Base-by-base conservation (phyloP, 2,888 invertebrate species). In the Rhaphigaster nebulosa region DNA sequence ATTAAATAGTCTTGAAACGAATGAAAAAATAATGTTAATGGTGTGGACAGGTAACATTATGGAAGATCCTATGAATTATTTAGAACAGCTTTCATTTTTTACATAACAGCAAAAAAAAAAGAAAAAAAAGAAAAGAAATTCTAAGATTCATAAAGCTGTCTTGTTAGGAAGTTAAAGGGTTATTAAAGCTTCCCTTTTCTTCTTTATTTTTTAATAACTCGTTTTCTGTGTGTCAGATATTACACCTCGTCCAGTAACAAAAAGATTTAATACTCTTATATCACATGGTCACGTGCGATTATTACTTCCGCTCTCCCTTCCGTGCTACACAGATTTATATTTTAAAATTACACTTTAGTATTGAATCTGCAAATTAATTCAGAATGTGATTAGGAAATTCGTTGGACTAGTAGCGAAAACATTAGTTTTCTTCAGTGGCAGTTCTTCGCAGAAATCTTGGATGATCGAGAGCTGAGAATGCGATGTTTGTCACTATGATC, bases 111-210 rank as follows among this genome's bases (percentile, higher is more conserved):
- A 23, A 10, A 26, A 56, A 56, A 54, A 20, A 54, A 54, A 52
- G 45, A 45, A 2, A 56, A 56, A 56, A 56, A 20, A 3, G 5
- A 34, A 34, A 38, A 38, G 13, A 38, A 54, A 45, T 41, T 54
- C 10, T 54, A 87, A 52, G 50, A 87, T 87, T 52, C 50, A 87
- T 87, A 87, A 87, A 54, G 87, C 87, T 87, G 50, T 87, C 87
- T 87, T 54, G 52, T 54, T 87, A 50, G 87, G 87, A 8, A 13
- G 50, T 34, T n/a, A 20, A 34, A 54, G 50, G 50, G 20, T 29
- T 87, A 50, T 54, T 38, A 87, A 50, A 29, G 50, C 12, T 87
- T 50, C 50, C 10, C 29, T 87, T 50, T 45, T 52, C 87, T 52
- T 26, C 50, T 54, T 50, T 87, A 52, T 54, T 87, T 87, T 87